Base-by-base conservation (phyloP, 2,888 invertebrate species). In the Aphrophora alni region DNA sequence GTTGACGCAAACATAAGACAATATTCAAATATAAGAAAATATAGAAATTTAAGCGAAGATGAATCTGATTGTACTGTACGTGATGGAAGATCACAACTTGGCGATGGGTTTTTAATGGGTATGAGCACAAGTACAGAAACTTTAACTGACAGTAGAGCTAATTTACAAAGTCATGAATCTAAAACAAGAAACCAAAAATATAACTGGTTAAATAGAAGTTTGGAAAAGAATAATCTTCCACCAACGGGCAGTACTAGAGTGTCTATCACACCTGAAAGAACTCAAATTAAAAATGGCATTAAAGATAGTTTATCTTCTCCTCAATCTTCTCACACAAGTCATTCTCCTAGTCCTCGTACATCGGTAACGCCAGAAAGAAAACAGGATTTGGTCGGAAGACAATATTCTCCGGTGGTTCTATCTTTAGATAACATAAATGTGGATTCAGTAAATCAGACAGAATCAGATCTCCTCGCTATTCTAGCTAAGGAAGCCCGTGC, bases 401-500 rank as follows among this genome's bases (percentile, higher is more conserved):
- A 59, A 14, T 59, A 21, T 21, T 59, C 59, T 21, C 21, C 59
- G 4, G 14, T 7, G 2, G 59, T 59, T 59, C 12, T 59, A 2
- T n/a, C 59, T 21, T 21, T 59, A 59, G 59, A 59, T 21, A 21
- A 59, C 10, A 21, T 59, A 21, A 59, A 59, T 10, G n/a, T 21
- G 10, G 4, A 8, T 5, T 5, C 59, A 59, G 59, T 59, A 21
- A 75, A 77, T 26, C 68, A 80, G 26, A 68, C 26, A 5, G 73
- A 77, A 38, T 80, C 74, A 12, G 80, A 80, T 71, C 51, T 94
- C 51, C 89, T 95, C 76, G 92, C 93, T 85, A 92, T 93, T 87
- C 90, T 95, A 82, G 94, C 94, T 14, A 92, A 92, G 86, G 95
- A 95, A 90, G 94, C 94, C 17, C 92, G 93, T 89, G 93, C 93